phyloP scores from a whole-genome alignment of 2,113 vertebrate species.

The Oceanites oceanicus region DNA sequence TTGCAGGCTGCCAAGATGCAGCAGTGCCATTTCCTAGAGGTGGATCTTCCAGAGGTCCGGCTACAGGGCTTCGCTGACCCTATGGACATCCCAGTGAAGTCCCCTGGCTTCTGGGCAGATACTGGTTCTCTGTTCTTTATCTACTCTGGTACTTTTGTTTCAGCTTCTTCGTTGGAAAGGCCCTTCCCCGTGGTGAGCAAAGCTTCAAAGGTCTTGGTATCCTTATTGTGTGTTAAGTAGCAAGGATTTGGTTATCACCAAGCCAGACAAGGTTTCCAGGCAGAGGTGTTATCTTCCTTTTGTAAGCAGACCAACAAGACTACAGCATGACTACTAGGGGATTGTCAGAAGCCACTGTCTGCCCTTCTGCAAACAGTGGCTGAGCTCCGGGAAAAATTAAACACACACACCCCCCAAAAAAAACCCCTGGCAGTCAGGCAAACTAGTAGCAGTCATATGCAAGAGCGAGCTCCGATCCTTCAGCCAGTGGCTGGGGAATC shows the following conservation, averaged over 20 bases:
- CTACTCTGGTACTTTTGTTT: neutral
- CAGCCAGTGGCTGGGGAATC: neutral
- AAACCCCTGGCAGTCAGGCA: neutral
- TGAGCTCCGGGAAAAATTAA: neutral
- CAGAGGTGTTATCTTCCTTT: neutral
- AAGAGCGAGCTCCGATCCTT: neutral
- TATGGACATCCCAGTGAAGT: neutral
- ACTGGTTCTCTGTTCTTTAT: neutral
- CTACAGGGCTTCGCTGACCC: neutral
- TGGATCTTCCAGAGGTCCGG: neutral
- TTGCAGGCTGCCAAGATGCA: neutral
- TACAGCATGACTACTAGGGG: neutral
- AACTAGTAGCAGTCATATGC: accelerated
- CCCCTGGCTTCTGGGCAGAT: neutral
- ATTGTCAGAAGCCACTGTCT: neutral
- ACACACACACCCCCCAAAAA: neutral
- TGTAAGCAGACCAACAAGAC: neutral
- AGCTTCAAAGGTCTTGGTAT: neutral
- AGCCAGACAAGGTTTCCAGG: neutral
- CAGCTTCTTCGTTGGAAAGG: neutral
- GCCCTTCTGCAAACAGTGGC: neutral
- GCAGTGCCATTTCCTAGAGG: neutral
- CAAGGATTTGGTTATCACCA: neutral
- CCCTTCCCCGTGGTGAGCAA: neutral
- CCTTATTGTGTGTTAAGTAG: neutral